Percentiles rank a stretch among this genome's conserved stretches.
phyloP scores from a whole-genome alignment of 2,113 vertebrate genomes.

The Tragelaphus buxtoni region DNA sequence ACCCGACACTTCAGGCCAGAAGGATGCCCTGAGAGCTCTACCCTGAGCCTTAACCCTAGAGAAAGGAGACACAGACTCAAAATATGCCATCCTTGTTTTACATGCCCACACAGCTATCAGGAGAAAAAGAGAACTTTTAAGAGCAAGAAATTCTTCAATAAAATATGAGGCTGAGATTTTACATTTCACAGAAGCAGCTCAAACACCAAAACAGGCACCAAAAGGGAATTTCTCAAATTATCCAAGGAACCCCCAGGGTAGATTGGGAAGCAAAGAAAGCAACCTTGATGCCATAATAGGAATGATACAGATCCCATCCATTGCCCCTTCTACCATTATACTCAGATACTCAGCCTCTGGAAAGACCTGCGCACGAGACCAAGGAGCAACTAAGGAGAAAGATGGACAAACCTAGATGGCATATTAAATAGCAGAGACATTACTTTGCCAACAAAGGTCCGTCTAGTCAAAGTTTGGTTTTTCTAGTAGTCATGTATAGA shows the following conservation, averaged over 20 bases:
- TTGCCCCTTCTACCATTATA: neutral
- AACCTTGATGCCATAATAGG: neutral
- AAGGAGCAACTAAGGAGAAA: neutral
- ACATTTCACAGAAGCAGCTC: neutral
- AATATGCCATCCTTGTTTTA: neutral
- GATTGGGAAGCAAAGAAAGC: neutral
- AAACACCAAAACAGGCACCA: neutral
- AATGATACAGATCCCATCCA: neutral
- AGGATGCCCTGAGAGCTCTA: neutral
- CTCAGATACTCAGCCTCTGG: neutral
- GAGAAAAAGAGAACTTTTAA: neutral
- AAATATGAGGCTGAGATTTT: neutral
- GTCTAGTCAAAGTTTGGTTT: neutral
- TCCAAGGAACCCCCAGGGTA: neutral
- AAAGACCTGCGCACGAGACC: rapidly evolving
- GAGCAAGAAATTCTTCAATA: neutral
- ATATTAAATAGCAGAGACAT: neutral
- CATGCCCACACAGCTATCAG: neutral
- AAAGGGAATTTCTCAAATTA: neutral
- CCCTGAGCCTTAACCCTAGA: neutral
- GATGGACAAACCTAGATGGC: neutral
- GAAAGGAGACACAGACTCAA: neutral
- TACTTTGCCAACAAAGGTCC: neutral
- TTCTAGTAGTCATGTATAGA: neutral
- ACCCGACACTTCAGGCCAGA: neutral